A percentile compares a stretch with the other conserved stretches of the same genome.
Evolutionary conservation across 2,113 vertebrate genomes (phyloP).

Genomic region (Gallinago paraguaiae): DNA sequence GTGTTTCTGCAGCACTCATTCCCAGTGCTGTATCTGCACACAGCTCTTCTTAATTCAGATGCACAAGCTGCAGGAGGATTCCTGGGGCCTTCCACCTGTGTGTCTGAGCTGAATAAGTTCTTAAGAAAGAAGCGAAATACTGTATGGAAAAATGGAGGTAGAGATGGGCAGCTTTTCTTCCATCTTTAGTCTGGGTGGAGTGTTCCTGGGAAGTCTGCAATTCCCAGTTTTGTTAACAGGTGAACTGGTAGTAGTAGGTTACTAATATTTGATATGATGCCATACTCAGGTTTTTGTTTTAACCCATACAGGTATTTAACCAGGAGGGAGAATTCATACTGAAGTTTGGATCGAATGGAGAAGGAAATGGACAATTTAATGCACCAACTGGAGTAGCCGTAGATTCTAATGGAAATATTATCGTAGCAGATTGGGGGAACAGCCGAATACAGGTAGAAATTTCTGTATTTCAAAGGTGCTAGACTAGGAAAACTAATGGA

Average conservation of each 20-base stretch:
- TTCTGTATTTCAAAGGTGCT: background rate
- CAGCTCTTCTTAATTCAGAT: background rate
- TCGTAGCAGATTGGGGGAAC: slow-evolving; percentile 98
- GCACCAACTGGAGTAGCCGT: slow-evolving; percentile 98
- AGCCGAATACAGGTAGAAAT: slow-evolving; percentile 92
- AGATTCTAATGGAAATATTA: slow-evolving; percentile 95
- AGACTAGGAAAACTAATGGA: background rate
- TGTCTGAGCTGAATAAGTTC: background rate
- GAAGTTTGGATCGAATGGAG: slow-evolving; percentile 98
- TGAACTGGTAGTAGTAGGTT: background rate
- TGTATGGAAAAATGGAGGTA: background rate
- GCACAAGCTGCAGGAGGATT: background rate
- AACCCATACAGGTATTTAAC: slow-evolving; percentile 89
- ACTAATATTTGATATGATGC: background rate
- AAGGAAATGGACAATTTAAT: slow-evolving; percentile 97
- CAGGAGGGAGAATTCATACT: slow-evolving; percentile 94
- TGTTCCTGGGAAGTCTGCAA: background rate
- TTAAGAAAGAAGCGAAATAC: background rate
- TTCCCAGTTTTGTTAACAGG: background rate
- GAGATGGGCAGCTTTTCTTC: background rate
- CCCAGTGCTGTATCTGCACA: background rate
- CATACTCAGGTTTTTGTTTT: background rate
- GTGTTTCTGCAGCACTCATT: background rate
- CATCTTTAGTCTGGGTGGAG: background rate
- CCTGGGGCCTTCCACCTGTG: background rate